Percentiles rank a stretch among this genome's conserved stretches.
Conservation (phyloP, 2,797 vertebrate species). For the Gobionotothen gibberifrons region DNA sequence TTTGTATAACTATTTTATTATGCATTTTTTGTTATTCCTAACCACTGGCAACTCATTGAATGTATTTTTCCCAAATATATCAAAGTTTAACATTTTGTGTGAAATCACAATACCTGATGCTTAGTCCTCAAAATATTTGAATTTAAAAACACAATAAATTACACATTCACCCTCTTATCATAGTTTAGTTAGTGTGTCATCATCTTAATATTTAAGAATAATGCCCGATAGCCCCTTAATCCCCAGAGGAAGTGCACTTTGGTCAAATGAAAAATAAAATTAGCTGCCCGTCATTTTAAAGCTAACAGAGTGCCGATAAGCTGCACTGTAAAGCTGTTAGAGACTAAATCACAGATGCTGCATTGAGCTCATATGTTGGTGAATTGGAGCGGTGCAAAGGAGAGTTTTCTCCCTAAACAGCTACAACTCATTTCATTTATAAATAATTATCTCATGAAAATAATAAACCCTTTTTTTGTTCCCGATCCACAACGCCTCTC, state of each 20-base stretch:
- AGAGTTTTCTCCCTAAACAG: conserved; percentile 37
- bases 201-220: conserved; percentile 51
- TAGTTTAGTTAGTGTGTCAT: conserved; percentile 25
- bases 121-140: conserved; percentile 15
- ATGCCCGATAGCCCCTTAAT: conserved; percentile 63
- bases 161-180: conserved; percentile 21
- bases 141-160: conserved; percentile 32
- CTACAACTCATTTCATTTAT: conserved; percentile 58
- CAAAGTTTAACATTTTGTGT: conserved; percentile 16
- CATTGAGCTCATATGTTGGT: conserved; percentile 38
- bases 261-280: conserved; percentile 62
- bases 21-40: conserved; percentile 20
- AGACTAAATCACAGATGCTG: conserved; percentile 46
- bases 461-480: conserved; percentile 21
- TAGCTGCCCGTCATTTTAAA: conserved; percentile 67
- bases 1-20: conserved; percentile 19
- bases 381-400: conserved; percentile 38
- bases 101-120: conserved; percentile 31
- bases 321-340: conserved; percentile 44
- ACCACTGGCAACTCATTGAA: conserved; percentile 6
- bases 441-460: conserved; percentile 67
- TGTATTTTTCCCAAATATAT: neutral
- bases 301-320: conserved; percentile 40
- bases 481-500: conserved; percentile 2
- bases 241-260: conserved; percentile 80